A percentile compares a stretch with the other conserved stretches of the same genome.
These are phyloP conservation scores for Pelmatolapia mariae DNA, from an alignment of 2,113 vertebrate species.

Conservation along the genomic window DNA sequence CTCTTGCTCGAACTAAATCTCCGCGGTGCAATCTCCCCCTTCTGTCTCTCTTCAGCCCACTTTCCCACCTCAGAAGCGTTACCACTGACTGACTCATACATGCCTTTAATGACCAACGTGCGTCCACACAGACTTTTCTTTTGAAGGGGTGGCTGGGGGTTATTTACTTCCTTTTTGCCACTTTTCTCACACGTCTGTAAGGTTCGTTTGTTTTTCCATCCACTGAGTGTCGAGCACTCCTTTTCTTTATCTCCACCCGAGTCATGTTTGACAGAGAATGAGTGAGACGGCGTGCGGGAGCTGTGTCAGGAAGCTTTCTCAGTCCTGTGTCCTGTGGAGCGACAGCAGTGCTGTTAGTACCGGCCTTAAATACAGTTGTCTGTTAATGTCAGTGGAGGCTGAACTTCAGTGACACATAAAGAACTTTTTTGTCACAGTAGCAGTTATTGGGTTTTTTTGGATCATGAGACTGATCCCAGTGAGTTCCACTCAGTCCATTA, in stretches of 20 bases:
- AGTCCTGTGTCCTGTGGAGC: background rate
- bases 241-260: background rate
- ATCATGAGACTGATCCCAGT: background rate
- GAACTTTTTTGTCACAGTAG: background rate
- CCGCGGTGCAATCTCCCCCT: background rate
- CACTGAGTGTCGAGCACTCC: background rate
- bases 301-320: background rate
- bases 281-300: background rate
- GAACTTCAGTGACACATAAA: background rate
- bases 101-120: background rate
- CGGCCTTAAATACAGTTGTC: background rate
- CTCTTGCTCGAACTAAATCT: slow-evolving; percentile 25
- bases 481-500: background rate
- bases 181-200: background rate
- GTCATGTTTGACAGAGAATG: background rate
- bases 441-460: background rate
- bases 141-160: background rate
- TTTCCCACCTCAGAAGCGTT: slow-evolving; percentile 21
- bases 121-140: background rate
- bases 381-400: background rate
- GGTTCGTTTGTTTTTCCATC: background rate
- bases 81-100: background rate
- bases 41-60: background rate
- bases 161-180: background rate
- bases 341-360: background rate